These are phyloP conservation scores for Himalopsyche tibetana DNA, from an alignment of 2,888 invertebrate species.

Conservation along the genomic window DNA sequence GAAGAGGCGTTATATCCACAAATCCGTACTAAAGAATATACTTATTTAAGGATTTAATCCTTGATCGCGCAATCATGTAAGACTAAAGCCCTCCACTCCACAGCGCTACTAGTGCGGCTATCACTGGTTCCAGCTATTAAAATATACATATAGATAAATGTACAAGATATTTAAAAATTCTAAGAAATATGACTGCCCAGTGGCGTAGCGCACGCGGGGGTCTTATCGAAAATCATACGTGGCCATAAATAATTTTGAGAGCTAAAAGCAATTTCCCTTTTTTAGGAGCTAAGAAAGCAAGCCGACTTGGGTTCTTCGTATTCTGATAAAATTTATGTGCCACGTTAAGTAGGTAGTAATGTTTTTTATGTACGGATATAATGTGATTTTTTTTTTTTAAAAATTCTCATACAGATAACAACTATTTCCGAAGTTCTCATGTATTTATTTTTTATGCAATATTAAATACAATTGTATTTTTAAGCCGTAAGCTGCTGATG, in stretches of 20 bases:
- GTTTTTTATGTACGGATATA: background rate
- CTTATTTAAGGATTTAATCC: no score
- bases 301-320: background rate
- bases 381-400: constrained; percentile 2
- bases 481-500: no score
- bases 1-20: no score
- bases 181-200: background rate
- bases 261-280: constrained; percentile 24
- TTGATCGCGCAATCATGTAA: no score
- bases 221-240: constrained; percentile 30
- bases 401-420: background rate
- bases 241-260: constrained; percentile 24
- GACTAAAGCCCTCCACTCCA: no score
- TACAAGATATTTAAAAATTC: background rate
- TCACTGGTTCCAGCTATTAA: no score
- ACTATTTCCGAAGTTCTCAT: no score
- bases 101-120: no score
- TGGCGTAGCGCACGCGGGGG: constrained; percentile 7
- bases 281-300: constrained; percentile 12
- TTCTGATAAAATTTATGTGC: constrained; percentile 19
- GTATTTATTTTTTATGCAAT: no score
- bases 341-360: constrained; percentile 1
- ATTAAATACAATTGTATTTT: no score
- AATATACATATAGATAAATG: background rate
- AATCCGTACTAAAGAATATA: no score